Evolutionary conservation across 2,113 vertebrate genomes (phyloP).

Genomic region (Aphyosemion australe): DNA sequence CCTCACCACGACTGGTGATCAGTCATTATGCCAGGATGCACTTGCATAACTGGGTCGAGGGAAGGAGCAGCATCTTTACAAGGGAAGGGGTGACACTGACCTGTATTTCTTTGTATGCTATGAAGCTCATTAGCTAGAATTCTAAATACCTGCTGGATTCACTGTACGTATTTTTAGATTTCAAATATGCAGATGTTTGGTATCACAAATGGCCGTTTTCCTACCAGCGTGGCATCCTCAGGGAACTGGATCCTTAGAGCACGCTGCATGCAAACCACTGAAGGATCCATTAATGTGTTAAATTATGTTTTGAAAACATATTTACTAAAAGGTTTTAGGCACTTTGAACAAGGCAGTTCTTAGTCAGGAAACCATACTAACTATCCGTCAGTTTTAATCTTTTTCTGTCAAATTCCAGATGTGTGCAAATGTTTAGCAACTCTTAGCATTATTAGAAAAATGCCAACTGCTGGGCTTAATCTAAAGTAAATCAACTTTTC

Average conservation of each 20-base stretch:
- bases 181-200: conserved; percentile 29
- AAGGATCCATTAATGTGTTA: neutral
- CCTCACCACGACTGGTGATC: conserved; percentile 42
- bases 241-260: conserved; percentile 22
- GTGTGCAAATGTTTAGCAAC: neutral
- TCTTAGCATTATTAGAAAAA: too few relatives aligned
- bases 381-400: neutral
- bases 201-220: conserved; percentile 25
- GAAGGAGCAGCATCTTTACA: conserved; percentile 21
- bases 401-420: neutral
- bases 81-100: conserved; percentile 33
- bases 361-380: neutral
- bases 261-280: conserved; percentile 7
- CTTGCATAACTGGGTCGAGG: conserved; percentile 61
- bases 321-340: neutral
- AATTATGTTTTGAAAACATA: neutral
- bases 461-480: too few relatives aligned
- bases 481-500: too few relatives aligned
- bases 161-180: conserved; percentile 3
- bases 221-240: conserved; percentile 10
- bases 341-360: neutral
- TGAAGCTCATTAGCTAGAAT: conserved; percentile 35
- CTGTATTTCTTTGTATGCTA: conserved; percentile 36
- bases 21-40: conserved; percentile 62
- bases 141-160: neutral